Evolutionary conservation across 2,888 invertebrate species (phyloP).

Genomic region (Mallateleia sp.): DNA sequence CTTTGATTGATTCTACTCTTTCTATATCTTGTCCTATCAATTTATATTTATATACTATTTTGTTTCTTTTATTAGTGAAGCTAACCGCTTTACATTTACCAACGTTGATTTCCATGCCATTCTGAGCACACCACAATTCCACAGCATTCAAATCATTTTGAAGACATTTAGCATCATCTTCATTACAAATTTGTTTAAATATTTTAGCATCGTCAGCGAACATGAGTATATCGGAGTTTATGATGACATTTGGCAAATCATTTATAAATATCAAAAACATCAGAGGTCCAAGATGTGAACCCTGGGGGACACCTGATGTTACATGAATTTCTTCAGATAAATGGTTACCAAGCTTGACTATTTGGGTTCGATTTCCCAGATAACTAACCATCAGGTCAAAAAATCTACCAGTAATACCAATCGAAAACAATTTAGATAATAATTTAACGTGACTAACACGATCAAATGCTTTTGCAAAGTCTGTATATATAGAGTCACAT

Average conservation of each 20-base stretch:
- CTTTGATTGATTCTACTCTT: neutral
- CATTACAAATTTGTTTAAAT: neutral
- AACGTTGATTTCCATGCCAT: neutral
- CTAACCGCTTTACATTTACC: neutral
- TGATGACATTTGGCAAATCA: neutral
- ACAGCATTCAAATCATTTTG: neutral
- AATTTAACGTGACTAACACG: neutral
- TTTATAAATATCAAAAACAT: constrained; percentile 4
- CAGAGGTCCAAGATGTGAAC: neutral
- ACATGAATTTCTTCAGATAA: neutral
- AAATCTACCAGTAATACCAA: neutral
- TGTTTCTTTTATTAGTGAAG: neutral
- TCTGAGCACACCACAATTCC: neutral
- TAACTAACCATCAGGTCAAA: neutral
- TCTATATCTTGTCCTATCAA: neutral
- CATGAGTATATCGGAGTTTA: neutral
- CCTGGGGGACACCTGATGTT: no score
- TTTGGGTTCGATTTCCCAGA: neutral
- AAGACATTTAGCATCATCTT: neutral
- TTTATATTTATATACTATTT: neutral
- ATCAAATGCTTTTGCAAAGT: no score
- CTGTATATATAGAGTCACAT: neutral
- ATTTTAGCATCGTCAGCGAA: constrained; percentile 1
- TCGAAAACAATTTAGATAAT: neutral
- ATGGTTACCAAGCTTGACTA: neutral